phyloP scores from a whole-genome alignment of 2,888 invertebrate species.

The Conomelus anceps region DNA sequence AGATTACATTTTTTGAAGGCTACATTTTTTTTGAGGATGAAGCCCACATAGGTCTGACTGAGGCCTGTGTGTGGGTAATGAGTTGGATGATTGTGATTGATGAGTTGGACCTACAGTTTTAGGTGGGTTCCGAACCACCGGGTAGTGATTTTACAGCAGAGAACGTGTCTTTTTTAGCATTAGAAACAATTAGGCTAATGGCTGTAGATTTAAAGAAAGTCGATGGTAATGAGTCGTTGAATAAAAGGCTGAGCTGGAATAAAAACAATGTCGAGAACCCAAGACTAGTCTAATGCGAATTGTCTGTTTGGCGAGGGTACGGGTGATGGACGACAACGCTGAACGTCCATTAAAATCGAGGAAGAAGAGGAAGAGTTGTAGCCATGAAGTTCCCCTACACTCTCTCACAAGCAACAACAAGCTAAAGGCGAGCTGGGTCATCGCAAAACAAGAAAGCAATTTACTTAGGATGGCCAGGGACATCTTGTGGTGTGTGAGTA shows the following conservation, averaged over 20 bases:
- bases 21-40: too few species aligned
- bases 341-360: not conserved
- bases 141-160: too few species aligned
- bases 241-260: not conserved
- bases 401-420: too few species aligned
- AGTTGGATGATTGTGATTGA: too few species aligned
- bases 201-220: not conserved
- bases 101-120: too few species aligned
- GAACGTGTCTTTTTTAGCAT: too few species aligned
- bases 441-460: not conserved
- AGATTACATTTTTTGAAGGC: too few species aligned
- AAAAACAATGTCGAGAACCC: not conserved
- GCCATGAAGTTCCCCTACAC: too few species aligned
- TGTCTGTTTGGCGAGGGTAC: not conserved
- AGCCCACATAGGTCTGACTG: too few species aligned
- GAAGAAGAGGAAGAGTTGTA: not conserved
- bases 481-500: not conserved
- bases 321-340: not conserved
- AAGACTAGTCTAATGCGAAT: not conserved
- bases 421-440: not conserved
- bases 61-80: too few species aligned
- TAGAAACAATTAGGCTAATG: not conserved
- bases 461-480: not conserved
- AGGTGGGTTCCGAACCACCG: too few species aligned
- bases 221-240: not conserved